Evolutionary conservation across 2,113 vertebrate species (phyloP).

Genomic region (Prunella himalayana): DNA sequence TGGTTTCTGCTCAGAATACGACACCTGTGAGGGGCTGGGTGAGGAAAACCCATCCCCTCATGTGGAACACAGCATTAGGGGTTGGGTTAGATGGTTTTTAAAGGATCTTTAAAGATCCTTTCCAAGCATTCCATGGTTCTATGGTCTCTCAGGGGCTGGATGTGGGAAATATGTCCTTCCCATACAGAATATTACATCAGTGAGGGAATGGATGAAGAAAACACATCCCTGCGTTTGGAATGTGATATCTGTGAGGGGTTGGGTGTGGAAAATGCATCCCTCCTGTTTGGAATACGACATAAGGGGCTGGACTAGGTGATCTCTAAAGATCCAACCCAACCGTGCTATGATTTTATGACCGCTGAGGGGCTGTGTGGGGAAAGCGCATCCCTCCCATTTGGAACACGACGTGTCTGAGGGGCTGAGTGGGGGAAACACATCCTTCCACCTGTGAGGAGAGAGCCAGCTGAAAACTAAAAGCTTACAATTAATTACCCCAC

Average conservation of each 20-base stretch:
- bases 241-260: rapidly evolving
- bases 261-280: background rate
- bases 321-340: background rate
- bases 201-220: background rate
- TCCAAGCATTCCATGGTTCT: background rate
- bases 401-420: background rate
- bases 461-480: background rate
- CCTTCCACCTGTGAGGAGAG: background rate
- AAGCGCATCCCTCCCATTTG: background rate
- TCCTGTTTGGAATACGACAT: background rate
- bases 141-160: background rate
- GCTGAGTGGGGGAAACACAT: background rate
- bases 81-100: background rate
- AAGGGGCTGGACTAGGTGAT: background rate
- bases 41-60: background rate
- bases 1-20: rapidly evolving
- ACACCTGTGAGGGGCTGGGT: background rate
- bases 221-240: rapidly evolving
- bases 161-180: background rate
- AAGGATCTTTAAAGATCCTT: background rate
- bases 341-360: background rate
- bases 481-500: background rate
- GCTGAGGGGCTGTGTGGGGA: no score
- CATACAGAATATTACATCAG: rapidly evolving
- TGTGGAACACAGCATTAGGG: background rate